phyloP scores from a whole-genome alignment of 2,888 invertebrate genomes.

The Tenthredo distinguenda region DNA sequence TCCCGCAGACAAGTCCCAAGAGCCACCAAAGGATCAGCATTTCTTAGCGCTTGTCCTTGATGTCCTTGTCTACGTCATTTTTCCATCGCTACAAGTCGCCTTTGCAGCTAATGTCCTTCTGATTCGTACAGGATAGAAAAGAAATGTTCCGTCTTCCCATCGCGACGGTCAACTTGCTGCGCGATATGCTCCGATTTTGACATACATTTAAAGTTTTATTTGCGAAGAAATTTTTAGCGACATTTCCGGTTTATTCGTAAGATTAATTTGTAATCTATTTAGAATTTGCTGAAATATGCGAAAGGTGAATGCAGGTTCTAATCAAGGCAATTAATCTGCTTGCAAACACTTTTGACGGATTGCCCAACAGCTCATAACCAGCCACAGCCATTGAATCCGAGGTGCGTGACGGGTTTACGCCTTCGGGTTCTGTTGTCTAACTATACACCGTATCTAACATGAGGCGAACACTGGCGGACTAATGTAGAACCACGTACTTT shows the following conservation, averaged over 20 bases:
- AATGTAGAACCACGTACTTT: not conserved
- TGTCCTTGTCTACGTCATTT: slow-evolving; percentile 45
- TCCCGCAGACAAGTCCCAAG: slow-evolving; percentile 72
- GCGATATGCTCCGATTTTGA: slow-evolving; percentile 25
- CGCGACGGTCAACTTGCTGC: slow-evolving; percentile 28
- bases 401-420: not conserved
- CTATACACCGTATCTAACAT: not conserved
- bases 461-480: not conserved
- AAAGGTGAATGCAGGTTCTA: slow-evolving; percentile 3
- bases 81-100: slow-evolving; percentile 17
- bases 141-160: slow-evolving; percentile 28
- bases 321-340: slow-evolving; percentile 20
- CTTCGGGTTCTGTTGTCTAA: not conserved
- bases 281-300: not conserved
- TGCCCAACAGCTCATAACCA: slow-evolving; percentile 41
- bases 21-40: slow-evolving; percentile 72
- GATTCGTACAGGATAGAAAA: slow-evolving; percentile 35
- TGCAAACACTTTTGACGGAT: slow-evolving; percentile 49
- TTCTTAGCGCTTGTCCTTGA: slow-evolving; percentile 61
- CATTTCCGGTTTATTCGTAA: not conserved
- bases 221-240: not conserved
- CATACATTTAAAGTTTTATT: slow-evolving; percentile 10
- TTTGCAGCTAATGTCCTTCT: slow-evolving; percentile 8
- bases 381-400: slow-evolving; percentile 1
- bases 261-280: not conserved